A percentile compares a stretch with the other conserved stretches of the same genome.
These are phyloP conservation scores for Pachyuromys duprasi DNA, from an alignment of 2,797 vertebrate species.

Conservation along the genomic window DNA sequence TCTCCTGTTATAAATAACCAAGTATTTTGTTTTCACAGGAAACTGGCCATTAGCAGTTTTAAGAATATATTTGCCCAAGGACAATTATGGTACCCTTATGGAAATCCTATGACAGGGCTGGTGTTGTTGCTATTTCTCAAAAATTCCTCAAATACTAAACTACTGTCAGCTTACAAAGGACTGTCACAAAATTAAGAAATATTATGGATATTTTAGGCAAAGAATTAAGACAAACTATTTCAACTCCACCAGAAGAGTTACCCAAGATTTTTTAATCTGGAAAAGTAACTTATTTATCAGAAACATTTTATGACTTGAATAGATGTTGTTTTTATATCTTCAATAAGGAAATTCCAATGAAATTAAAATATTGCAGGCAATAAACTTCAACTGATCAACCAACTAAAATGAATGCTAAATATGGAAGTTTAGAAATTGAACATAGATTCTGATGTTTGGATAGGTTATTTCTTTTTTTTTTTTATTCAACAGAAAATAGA, in stretches of 20 bases:
- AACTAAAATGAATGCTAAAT: background rate
- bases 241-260: background rate
- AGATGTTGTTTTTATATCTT: background rate
- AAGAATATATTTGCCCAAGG: background rate
- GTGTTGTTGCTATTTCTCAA: background rate
- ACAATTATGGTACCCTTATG: background rate
- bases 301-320: slow-evolving; percentile 24
- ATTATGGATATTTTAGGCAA: background rate
- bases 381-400: background rate
- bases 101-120: background rate
- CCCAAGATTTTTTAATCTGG: background rate
- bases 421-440: background rate
- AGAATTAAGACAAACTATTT: slow-evolving; percentile 31
- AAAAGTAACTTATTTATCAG: background rate
- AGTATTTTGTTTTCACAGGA: background rate
- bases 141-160: background rate
- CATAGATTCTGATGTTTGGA: background rate
- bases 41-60: background rate
- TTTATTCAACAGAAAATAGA: background rate
- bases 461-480: background rate
- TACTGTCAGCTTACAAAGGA: background rate
- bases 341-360: slow-evolving; percentile 9
- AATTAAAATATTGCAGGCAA: slow-evolving; percentile 31
- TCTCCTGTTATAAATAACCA: background rate
- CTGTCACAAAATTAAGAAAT: background rate